These are phyloP conservation scores for Dugesia japonica DNA, from an alignment of 2,888 invertebrate genomes.

Conservation along the genomic window DNA sequence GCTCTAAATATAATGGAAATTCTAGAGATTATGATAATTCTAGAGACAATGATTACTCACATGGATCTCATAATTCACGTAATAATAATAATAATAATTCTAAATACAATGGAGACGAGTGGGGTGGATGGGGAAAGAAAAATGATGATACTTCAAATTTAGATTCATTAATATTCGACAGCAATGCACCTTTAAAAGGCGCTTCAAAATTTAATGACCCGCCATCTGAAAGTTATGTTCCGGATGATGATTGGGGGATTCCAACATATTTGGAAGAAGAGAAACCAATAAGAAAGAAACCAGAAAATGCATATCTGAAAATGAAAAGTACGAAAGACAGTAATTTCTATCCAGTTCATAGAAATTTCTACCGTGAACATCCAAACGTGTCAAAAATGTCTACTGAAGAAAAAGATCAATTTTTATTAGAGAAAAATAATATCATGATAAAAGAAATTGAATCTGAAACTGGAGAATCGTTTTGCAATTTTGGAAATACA, in stretches of 20 bases:
- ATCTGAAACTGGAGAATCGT: background rate
- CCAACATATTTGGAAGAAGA: background rate
- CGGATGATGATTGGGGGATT: background rate
- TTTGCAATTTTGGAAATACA: background rate
- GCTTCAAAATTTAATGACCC: background rate
- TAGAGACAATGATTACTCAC: too few species aligned
- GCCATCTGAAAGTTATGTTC: background rate
- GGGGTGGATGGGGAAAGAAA: constrained; percentile 9
- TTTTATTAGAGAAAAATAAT: constrained; percentile 49
- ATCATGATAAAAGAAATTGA: constrained; percentile 55
- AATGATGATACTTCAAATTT: background rate
- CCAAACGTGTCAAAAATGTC: constrained; percentile 57
- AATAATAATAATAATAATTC: too few species aligned
- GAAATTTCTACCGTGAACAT: constrained; percentile 68
- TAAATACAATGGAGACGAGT: background rate
- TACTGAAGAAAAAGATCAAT: constrained; percentile 54
- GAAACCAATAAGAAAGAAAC: background rate
- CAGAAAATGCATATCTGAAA: background rate
- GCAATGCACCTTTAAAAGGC: background rate
- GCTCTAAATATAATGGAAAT: too few species aligned
- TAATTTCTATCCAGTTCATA: constrained; percentile 53
- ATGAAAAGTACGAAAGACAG: background rate
- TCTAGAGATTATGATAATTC: too few species aligned
- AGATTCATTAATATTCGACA: background rate
- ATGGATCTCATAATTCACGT: too few species aligned